Evolutionary conservation across 64 coral and sea anemone genomes (phyloP).

Genomic region (Dendrophyllia cribrosa): DNA sequence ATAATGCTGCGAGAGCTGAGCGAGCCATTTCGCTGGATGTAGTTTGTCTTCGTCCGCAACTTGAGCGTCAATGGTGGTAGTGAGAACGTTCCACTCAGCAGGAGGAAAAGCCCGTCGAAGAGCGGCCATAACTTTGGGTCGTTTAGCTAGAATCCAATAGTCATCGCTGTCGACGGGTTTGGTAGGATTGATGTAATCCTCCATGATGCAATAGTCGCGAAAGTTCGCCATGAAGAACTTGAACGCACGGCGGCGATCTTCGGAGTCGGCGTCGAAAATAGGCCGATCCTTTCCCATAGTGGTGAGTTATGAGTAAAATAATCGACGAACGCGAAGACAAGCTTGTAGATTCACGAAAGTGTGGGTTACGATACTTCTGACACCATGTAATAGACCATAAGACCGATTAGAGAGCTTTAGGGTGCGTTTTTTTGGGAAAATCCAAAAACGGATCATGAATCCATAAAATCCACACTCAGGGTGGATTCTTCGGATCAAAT

Average conservation of each 20-base stretch:
- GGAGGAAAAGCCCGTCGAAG: constrained; percentile 59
- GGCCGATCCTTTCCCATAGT: background rate
- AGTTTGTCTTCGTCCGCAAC: constrained; percentile 47
- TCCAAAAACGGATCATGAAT: too few species aligned
- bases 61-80: constrained; percentile 50
- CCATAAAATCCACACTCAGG: too few species aligned
- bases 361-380: too few species aligned
- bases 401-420: too few species aligned
- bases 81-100: constrained; percentile 56
- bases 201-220: constrained; percentile 65
- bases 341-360: too few species aligned
- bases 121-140: constrained; percentile 34
- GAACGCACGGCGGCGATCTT: constrained; percentile 62
- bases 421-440: too few species aligned
- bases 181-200: constrained; percentile 57
- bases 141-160: constrained; percentile 49
- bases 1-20: constrained; percentile 39
- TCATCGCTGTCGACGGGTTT: constrained; percentile 51
- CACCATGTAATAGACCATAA: too few species aligned
- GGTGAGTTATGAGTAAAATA: background rate
- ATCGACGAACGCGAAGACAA: too few species aligned
- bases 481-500: too few species aligned
- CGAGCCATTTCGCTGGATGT: constrained; percentile 50
- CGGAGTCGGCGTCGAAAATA: constrained; percentile 29
- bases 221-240: constrained; percentile 25